Evolutionary conservation across 1,140 invertebrate genomes (phyloP).

Genomic region (Atopsyche davidsoni): DNA sequence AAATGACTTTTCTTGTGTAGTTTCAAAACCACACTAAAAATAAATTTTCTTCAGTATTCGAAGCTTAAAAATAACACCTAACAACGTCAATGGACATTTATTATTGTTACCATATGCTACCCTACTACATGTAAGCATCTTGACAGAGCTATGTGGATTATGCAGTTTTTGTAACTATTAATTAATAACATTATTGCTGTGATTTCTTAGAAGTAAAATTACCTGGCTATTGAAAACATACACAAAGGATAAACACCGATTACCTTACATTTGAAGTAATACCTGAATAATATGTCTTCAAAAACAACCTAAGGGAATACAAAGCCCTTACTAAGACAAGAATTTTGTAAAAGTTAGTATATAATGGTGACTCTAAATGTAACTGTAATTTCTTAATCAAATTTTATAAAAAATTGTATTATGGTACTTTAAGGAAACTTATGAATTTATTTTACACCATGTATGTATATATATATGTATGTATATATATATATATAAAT

Average conservation of each 20-base stretch:
- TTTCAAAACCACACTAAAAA: too few relatives aligned
- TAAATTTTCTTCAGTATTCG: too few relatives aligned
- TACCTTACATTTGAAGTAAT: neutral
- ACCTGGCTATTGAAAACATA: neutral
- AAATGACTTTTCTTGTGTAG: too few relatives aligned
- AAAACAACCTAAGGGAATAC: neutral
- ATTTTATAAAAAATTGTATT: neutral
- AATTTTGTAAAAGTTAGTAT: neutral
- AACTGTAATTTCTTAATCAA: neutral
- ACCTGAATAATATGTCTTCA: neutral
- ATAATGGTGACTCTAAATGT: neutral
- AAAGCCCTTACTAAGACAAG: neutral
- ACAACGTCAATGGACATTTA: too few relatives aligned
- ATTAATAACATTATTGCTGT: too few relatives aligned
- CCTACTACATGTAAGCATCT: too few relatives aligned
- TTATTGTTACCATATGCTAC: too few relatives aligned
- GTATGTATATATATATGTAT: conserved; percentile 8
- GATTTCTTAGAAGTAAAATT: too few relatives aligned
- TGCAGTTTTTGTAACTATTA: too few relatives aligned
- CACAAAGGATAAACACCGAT: neutral
- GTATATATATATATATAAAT: conserved; percentile 5
- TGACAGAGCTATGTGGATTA: too few relatives aligned
- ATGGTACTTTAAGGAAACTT: neutral
- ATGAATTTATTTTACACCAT: neutral
- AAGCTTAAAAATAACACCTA: too few relatives aligned